Percentiles rank a stretch among this genome's conserved stretches.
Conservation (phyloP, 2,113 vertebrate genomes). For the Narcine bancroftii region DNA sequence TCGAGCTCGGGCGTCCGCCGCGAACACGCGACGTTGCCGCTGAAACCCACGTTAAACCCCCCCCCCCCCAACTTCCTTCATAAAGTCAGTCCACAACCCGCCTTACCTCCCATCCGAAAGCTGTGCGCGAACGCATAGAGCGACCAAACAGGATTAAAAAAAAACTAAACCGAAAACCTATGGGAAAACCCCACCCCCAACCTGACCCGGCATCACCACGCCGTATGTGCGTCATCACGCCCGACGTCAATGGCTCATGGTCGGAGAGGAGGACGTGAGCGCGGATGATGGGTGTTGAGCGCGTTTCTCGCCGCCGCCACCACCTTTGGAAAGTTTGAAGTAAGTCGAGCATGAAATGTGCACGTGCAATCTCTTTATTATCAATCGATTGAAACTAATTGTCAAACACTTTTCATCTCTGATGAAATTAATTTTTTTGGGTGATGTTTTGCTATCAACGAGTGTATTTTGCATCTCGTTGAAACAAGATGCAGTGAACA, state of each 20-base stretch:
- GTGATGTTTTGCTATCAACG: no score
- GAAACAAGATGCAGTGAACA: neutral
- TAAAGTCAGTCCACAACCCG: no score
- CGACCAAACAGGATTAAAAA: neutral
- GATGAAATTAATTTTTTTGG: no score
- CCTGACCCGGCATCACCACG: slow-evolving; percentile 24
- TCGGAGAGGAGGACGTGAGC: neutral
- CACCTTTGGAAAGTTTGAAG: neutral
- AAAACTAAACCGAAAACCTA: neutral
- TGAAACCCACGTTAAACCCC: neutral
- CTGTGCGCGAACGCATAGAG: neutral
- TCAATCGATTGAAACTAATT: neutral
- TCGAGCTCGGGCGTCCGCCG: neutral
- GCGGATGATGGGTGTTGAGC: neutral
- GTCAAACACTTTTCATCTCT: neutral
- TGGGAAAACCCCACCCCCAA: slow-evolving; percentile 1
- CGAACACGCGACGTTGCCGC: neutral
- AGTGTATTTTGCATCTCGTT: neutral
- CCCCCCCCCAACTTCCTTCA: neutral
- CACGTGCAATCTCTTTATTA: neutral
- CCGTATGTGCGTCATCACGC: neutral
- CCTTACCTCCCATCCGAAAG: neutral
- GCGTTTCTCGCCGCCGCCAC: neutral
- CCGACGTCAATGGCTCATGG: neutral
- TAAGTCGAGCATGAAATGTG: neutral